These are phyloP conservation scores for Noctilio leporinus DNA, from an alignment of 2,113 vertebrate genomes.

Conservation along the genomic window DNA sequence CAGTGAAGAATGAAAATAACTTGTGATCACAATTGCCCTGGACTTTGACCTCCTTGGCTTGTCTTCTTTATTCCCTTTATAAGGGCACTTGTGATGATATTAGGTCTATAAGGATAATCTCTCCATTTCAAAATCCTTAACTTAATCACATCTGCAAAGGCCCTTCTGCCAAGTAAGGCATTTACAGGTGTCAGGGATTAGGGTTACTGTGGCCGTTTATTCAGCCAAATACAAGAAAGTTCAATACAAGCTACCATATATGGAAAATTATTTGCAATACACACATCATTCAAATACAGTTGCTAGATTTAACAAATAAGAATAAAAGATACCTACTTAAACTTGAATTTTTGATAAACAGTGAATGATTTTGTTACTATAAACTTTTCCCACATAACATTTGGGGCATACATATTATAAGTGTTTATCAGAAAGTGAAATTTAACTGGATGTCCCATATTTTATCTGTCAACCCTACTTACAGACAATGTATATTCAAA, in stretches of 20 bases:
- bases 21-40: background rate
- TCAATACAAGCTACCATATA: background rate
- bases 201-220: background rate
- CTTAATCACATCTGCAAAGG: background rate
- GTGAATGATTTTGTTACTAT: background rate
- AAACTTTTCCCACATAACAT: background rate
- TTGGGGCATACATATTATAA: background rate
- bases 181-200: background rate
- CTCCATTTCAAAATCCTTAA: background rate
- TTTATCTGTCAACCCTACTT: background rate
- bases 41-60: background rate
- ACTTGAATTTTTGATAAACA: background rate
- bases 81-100: background rate
- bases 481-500: background rate
- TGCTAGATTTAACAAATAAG: background rate
- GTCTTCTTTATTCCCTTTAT: background rate
- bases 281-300: background rate
- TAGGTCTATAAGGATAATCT: background rate
- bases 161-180: slow-evolving; percentile 12
- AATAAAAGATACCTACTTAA: background rate
- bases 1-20: background rate
- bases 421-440: background rate
- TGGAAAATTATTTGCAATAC: background rate
- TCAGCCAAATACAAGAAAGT: background rate
- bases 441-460: background rate